Base-by-base conservation (phyloP, 2,888 invertebrate genomes). In the Exephanes ischioxanthus region DNA sequence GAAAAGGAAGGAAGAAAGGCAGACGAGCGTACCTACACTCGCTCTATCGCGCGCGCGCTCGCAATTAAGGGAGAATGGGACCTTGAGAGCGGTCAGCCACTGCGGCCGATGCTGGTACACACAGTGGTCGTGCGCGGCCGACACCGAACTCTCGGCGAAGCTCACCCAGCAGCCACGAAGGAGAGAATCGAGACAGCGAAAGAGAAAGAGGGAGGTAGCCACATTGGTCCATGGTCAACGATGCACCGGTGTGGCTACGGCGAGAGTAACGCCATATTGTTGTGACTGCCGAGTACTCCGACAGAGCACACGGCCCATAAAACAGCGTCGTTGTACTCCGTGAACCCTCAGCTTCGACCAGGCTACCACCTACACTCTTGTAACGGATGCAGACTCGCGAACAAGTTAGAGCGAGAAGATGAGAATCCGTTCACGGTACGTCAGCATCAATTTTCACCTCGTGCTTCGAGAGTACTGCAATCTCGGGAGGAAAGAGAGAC, bases 21-120 rank as follows among this genome's bases (percentile, higher is more conserved):
- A n/a, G n/a, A 30, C 61, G 63, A n/a, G 61, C 26, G n/a, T 53
- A 51, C 51, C 58, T 82, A 71, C 71, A 81, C 37, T 71, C 68
- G 77, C 71, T 45, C 45, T 45, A 33, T 30, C 16, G 61, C 16
- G 77, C 76, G 68, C 78, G 78, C 58, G 81, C 81, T 58, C 73
- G 83, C 80, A 78, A 85, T 83, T 80, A 83, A 79, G 88, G 88
- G 89, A 89, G 90, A 90, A 91, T 87, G 89, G 90, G 93, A 93
- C 93, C 93, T 93, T 93, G 93, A 93, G 92, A 90, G 92, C 93
- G 93, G 93, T 93, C 93, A 93, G 92, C 92, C 92, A 93, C 92
- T 92, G 91, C 84, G 79, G 81, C 84, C 77, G 58, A 67, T 67
- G 80, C 80, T 66, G 79, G 70, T 71, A 41, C 63, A 45, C 3